phyloP scores from a whole-genome alignment of 2,888 invertebrate species.

The Emmelina monodactyla region DNA sequence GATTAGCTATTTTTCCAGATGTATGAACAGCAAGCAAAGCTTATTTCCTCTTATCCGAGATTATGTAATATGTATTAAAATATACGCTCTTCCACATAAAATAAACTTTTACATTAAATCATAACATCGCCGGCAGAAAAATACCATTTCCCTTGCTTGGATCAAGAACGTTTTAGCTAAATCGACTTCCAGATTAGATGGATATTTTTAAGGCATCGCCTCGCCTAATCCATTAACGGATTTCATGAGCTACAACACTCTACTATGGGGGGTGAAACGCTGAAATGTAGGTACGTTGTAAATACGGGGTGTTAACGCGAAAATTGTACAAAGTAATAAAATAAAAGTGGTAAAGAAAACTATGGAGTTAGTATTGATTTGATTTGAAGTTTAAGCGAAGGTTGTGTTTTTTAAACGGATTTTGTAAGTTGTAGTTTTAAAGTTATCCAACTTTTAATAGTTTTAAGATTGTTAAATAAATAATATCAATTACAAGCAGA shows the following conservation, averaged over 20 bases:
- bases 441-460: no score
- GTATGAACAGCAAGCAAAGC: no score
- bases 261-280: conserved; percentile 28
- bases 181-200: conserved; percentile 47
- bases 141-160: conserved; percentile 15
- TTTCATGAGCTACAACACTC: conserved; percentile 37
- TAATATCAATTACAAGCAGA: no score
- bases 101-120: no score
- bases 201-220: conserved; percentile 51
- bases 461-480: no score
- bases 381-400: background rate
- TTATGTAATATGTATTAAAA: no score
- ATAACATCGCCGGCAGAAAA: no score
- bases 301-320: conserved; percentile 17
- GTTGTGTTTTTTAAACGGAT: background rate
- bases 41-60: no score
- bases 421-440: background rate
- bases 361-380: background rate
- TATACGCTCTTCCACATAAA: no score
- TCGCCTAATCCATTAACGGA: conserved; percentile 51
- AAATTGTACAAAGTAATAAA: conserved; percentile 8
- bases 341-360: background rate
- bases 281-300: conserved; percentile 29
- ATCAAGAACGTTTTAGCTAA: conserved; percentile 48
- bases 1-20: no score